A percentile compares a stretch with the other conserved stretches of the same genome.
Evolutionary conservation across 2,888 invertebrate genomes (phyloP).

Genomic region (Tipula unca): DNA sequence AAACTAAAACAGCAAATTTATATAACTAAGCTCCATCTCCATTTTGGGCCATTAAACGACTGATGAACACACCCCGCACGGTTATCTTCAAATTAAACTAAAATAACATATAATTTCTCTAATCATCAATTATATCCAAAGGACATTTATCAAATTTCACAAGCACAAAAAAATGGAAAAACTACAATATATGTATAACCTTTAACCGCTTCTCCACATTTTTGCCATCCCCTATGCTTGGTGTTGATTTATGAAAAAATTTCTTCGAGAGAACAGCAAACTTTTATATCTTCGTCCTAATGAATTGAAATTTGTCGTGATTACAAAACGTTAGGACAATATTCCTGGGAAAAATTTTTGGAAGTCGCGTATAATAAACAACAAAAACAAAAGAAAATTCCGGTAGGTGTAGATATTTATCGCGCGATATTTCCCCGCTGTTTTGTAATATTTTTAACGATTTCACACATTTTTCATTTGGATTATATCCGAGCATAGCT

Average conservation of each 20-base stretch:
- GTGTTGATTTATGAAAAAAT: not conserved
- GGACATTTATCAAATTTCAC: not conserved
- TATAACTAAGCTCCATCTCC: too few relatives aligned
- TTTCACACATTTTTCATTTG: not conserved
- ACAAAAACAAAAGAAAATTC: not conserved
- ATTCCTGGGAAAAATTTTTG: not conserved
- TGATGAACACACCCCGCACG: not conserved
- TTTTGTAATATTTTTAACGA: not conserved
- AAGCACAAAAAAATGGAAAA: not conserved
- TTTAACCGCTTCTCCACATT: not conserved
- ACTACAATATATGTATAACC: not conserved
- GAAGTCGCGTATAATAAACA: not conserved
- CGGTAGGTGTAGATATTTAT: not conserved
- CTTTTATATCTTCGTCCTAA: not conserved
- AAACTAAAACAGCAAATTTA: too few relatives aligned
- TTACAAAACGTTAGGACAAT: not conserved
- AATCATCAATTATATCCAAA: not conserved
- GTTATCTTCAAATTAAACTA: not conserved
- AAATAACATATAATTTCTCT: not conserved
- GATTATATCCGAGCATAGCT: not conserved
- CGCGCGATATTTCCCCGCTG: not conserved
- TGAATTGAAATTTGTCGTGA: conserved; percentile 8
- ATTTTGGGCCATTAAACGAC: not conserved
- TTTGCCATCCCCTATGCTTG: not conserved
- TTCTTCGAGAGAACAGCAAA: not conserved